These are phyloP conservation scores for Iphiclides podalirius DNA, from an alignment of 2,888 invertebrate species.

Conservation along the genomic window DNA sequence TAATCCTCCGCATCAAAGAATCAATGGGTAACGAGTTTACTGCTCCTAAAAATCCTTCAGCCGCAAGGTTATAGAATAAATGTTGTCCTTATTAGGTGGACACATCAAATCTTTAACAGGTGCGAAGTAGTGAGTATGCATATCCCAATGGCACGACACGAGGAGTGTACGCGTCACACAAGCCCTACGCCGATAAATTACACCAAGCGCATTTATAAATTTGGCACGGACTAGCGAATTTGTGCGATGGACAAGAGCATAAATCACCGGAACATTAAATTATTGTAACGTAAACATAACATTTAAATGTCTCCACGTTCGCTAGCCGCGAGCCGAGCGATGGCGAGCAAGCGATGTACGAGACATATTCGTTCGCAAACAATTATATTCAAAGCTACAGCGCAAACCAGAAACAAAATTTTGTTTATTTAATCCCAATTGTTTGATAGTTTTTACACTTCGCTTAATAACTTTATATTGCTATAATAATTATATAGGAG, in stretches of 20 bases:
- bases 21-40: too few species aligned
- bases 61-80: too few species aligned
- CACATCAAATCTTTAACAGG: conserved; percentile 17
- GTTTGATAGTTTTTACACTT: too few species aligned
- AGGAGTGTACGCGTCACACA: conserved; percentile 36
- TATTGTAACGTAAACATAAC: conserved; percentile 50
- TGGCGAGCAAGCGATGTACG: conserved; percentile 4
- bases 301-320: conserved; percentile 30
- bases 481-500: too few species aligned
- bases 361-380: conserved; percentile 25
- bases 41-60: too few species aligned
- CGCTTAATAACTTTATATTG: too few species aligned
- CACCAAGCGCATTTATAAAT: conserved; percentile 38
- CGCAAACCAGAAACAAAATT: too few species aligned
- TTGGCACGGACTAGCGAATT: conserved; percentile 42
- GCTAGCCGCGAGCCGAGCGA: conserved; percentile 21
- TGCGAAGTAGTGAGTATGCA: conserved; percentile 27
- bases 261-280: conserved; percentile 50
- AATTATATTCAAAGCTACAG: conserved; percentile 22
- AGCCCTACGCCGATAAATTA: conserved; percentile 43
- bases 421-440: too few species aligned
- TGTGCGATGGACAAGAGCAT: conserved; percentile 36
- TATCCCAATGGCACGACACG: conserved; percentile 32
- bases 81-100: too few species aligned
- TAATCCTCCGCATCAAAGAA: too few species aligned